A percentile compares a stretch with the other conserved stretches of the same genome.
phyloP scores from a whole-genome alignment of 2,113 vertebrate species.

The Serinus canaria region DNA sequence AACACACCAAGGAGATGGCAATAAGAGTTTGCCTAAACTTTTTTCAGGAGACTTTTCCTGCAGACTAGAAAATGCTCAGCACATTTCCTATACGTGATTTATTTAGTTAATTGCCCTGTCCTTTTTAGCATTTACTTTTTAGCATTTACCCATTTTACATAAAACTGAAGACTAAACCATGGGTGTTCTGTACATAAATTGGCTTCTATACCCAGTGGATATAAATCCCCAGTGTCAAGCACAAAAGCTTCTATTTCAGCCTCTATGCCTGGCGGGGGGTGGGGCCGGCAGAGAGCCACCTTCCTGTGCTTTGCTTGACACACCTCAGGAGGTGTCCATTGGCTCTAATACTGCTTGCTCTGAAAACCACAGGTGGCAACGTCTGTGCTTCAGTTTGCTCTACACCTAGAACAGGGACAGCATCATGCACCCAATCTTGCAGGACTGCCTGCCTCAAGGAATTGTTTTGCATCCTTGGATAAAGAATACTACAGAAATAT shows the following conservation, averaged over 20 bases:
- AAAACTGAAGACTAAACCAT: background rate
- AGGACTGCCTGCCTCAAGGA: conserved; percentile 31
- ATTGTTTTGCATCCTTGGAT: background rate
- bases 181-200: background rate
- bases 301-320: background rate
- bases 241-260: background rate
- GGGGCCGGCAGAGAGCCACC: background rate
- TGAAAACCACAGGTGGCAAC: background rate
- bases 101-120: background rate
- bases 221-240: background rate
- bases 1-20: background rate
- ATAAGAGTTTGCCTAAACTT: conserved; percentile 17
- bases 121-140: background rate
- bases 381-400: background rate
- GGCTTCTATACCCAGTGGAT: background rate
- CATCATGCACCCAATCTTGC: background rate
- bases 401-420: background rate
- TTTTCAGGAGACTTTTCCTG: background rate
- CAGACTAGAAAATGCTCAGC: background rate
- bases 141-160: background rate
- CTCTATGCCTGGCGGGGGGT: background rate
- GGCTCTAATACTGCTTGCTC: background rate
- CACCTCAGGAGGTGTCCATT: background rate
- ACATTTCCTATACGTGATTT: background rate
- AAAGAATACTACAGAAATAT: background rate